Base-by-base conservation (phyloP, 2,888 invertebrate genomes). In the Philonicus albiceps region DNA sequence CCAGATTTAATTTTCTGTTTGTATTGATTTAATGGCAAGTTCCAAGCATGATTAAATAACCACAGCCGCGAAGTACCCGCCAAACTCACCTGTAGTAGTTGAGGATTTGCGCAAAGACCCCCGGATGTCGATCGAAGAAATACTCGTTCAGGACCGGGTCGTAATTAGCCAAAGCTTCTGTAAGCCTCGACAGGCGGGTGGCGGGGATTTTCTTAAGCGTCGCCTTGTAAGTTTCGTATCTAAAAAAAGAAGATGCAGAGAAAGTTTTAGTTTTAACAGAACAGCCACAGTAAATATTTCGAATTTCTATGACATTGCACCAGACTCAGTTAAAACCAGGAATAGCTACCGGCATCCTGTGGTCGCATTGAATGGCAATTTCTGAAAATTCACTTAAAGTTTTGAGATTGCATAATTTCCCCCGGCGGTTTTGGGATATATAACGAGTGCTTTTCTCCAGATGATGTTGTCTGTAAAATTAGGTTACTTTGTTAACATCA, bases 161-260 rank as follows among this genome's bases (percentile, higher is more conserved):
- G 93, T 97, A 97, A 93, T 97, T 97, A 89, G 97, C 97, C 89
- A 97, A 93, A 7, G 96, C 96, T 91, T 97, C 97, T 16, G 96
- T 96, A 89, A 97, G 93, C 87, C 97, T 93, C 37, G 96, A 97
- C 87, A 97, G 93, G 85, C 97, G 93, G 8, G 97, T 97, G 89
- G 97, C 97, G 22, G 97, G 97, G 90, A 97, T 97, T 93, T 97
- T 97, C 93, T 97, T 97, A 89, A 97, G 93, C 64, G 97, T 97
- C 30, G 95, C 95, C 92, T 95, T 96, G 93, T 96, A 96, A 30
- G 96, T 96, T 92, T 95, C 95, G 93, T 94, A 94, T 92, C 94
- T 92, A 90, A 34, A 90, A n/a, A 37, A 90, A 49, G 49, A 49
- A 49, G 49, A 43, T 43, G 40, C n/a, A 19, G 49, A 49, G 49